A percentile compares a stretch with the other conserved stretches of the same genome.
Conservation (phyloP, 2,888 invertebrate species). For the Choristoneura rosaceana region DNA sequence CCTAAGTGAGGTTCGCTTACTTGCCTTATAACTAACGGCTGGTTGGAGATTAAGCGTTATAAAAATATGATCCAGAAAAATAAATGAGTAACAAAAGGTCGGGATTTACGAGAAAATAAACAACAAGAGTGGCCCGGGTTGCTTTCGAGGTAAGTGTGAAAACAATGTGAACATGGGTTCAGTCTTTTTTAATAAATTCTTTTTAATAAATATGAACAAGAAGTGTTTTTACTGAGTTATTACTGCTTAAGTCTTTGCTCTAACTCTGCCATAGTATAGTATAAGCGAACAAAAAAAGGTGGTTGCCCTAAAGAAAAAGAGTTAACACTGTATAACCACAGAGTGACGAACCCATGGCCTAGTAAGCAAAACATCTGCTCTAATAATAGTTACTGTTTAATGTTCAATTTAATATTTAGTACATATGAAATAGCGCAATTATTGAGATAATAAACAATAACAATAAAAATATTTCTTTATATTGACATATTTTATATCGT, state of each 20-base stretch:
- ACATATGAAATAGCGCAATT: too few species aligned
- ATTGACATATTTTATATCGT: too few species aligned
- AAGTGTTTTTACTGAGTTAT: neutral
- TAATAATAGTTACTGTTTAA: too few species aligned
- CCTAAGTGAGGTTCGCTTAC: conserved; percentile 66
- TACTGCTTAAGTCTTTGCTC: neutral
- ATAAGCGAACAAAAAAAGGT: neutral
- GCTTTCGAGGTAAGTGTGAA: conserved; percentile 31
- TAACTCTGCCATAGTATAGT: too few species aligned
- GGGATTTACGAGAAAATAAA: conserved; percentile 55
- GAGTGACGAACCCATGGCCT: neutral
- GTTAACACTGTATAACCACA: too few species aligned
- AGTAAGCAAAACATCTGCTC: neutral
- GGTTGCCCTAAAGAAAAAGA: too few species aligned
- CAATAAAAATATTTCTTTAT: too few species aligned
- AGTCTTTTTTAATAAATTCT: neutral
- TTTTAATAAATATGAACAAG: neutral
- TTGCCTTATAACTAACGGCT: conserved; percentile 64
- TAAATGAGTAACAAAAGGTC: conserved; percentile 50
- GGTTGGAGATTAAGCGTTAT: conserved; percentile 64
- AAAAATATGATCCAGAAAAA: conserved; percentile 63
- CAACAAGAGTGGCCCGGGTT: conserved; percentile 46
- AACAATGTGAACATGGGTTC: conserved; percentile 15
- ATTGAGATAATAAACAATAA: too few species aligned
- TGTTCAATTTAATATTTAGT: too few species aligned